Evolutionary conservation across 2,888 invertebrate genomes (phyloP), one percentile per base, ranked within the genome.

Genomic region (Ferrisia virgata): DNA sequence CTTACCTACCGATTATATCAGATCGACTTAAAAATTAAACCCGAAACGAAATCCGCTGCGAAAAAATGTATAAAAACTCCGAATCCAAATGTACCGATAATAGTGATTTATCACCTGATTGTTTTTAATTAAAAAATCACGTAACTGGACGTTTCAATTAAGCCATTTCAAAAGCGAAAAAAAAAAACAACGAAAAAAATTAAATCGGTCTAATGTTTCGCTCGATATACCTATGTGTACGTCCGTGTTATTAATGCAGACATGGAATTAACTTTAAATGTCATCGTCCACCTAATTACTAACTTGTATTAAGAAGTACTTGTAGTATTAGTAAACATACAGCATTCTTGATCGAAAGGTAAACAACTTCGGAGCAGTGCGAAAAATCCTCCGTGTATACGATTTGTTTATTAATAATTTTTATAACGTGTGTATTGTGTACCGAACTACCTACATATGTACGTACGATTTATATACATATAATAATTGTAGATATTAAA

Each of bases 71-170:
- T n/a, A n/a, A n/a, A n/a, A n/a, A n/a, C n/a, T n/a, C 53, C n/a
- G 3, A 18, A 1, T 11, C 15, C 64, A 28, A 64, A 28, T 64
- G 13, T 25, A 11, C 25, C 31, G 64, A 64, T 64, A 64, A 64
- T 15, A 15, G 15, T 28, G 64, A 58, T 58, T 28, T 64, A 53
- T 53, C 53, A 22, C 22, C 22, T 22, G 3, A 36, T 76, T 76
- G 72, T 76, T 76, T 36, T 76, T 36, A 76, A 76, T 76, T 76
- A 76, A 33, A n/a, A n/a, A 36, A 76, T 33, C 72, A 76, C 72
- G 72, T 76, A 76, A 3, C 2, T 28, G 72, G 13, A 36, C 72
- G 72, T 9, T 36, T 36, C 3, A 36, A 36, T 72, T 76, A 6
- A 36, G 33, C 18, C 36, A 76, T 76, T 31, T 28, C 15, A 25